Base-by-base conservation (phyloP, 2,113 vertebrate species). In the Pampusana beccarii region DNA sequence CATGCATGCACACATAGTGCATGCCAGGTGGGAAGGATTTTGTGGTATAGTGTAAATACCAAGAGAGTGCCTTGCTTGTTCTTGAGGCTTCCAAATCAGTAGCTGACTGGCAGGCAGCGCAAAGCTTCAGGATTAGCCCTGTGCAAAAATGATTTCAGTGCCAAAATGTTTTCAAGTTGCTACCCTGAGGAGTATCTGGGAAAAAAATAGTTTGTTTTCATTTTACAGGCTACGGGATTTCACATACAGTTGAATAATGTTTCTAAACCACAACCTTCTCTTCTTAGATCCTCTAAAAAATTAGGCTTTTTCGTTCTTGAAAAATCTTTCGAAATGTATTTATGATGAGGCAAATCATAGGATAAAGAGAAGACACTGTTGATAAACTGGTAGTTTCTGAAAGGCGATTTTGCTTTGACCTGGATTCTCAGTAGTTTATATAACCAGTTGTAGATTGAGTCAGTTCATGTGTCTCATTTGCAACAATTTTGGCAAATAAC, bases 131-230 rank as follows among this genome's bases (percentile, higher is more conserved):
- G 69, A 89, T 81, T 50, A 86, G 53, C 57, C 46, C 31, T 62
- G 29, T 48, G 66, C 13, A 94, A 96, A 95, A 95, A 72, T 72
- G 1, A 82, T 88, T 94, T 88, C 57, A 81, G 69, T 40, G 19
- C 53, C 33, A 86, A 86, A 91, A 65, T 61, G 36, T 50, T 94
- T 93, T 90, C 6, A 6, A 56, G 75, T 90, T 95, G 74, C 44
- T 84, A 93, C 65, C 48, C 72, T 28, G 40, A 86, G 62, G 44
- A 96, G 25, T 36, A 92, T 24, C 15, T 79, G 65, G 48, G 26
- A 88, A 92, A 69, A 69, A 88, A 78, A 67, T 0, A 48, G 0
- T 14, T 54, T 54, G 33, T 9, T 84, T 86, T 92, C 79, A 57
- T 89, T 84, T 85, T 73, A 53, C 61, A 75, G 69, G 57, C 57